Conservation (phyloP, 2,797 vertebrate species). For the Selene dorsalis region DNA sequence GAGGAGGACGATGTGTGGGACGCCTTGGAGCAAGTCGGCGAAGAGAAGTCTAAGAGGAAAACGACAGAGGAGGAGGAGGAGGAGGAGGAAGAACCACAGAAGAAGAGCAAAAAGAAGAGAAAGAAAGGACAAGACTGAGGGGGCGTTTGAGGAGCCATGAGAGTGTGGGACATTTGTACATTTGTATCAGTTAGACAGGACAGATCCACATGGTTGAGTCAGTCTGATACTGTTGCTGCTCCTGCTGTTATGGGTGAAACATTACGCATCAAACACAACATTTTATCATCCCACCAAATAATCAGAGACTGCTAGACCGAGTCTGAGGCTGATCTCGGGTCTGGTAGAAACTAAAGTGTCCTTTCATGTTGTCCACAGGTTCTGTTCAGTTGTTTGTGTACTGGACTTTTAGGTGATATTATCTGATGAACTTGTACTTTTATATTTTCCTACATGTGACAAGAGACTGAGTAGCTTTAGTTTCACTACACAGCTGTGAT, state of each 20-base stretch:
- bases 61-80: background rate
- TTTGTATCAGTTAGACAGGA: no score
- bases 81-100: slow-evolving; percentile 53
- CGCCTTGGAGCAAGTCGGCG: slow-evolving; percentile 80
- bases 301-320: no score
- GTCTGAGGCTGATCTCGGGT: no score
- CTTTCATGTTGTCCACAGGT: background rate
- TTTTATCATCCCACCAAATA: no score
- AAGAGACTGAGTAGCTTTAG: background rate
- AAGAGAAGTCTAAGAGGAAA: slow-evolving; percentile 40
- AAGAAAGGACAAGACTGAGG: slow-evolving; percentile 57
- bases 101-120: slow-evolving; percentile 62
- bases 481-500: no score
- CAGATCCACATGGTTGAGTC: background rate
- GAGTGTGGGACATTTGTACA: slow-evolving; percentile 38
- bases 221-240: background rate
- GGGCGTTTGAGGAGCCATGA: slow-evolving; percentile 17
- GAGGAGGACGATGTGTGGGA: slow-evolving; percentile 85
- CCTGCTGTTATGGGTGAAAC: background rate
- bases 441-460: background rate
- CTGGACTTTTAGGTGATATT: no score
- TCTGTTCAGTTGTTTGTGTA: background rate
- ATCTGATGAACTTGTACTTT: background rate
- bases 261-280: no score
- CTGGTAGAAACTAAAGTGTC: background rate